Conservation (phyloP, 53 echinoderm and acorn worm genomes). For the Echinarachnius parma region DNA sequence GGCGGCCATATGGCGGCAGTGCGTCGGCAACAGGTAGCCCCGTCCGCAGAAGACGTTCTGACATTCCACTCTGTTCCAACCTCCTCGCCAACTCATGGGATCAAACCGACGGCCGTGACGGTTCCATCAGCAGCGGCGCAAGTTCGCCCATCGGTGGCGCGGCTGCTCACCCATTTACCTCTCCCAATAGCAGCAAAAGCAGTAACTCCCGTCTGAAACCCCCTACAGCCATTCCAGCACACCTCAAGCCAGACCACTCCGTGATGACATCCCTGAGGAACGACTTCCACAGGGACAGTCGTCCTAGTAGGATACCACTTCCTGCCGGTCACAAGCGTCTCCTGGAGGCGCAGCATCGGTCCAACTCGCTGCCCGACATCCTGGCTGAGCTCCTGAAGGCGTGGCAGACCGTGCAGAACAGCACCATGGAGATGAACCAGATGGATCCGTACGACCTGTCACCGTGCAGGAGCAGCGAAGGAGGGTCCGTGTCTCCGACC, state of each 20-base stretch:
- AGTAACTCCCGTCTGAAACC: slow-evolving; percentile 71
- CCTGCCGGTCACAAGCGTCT: slow-evolving; percentile 81
- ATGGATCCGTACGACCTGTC: slow-evolving; percentile 56
- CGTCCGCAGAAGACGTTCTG: slow-evolving; percentile 35
- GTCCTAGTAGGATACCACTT: slow-evolving; percentile 76
- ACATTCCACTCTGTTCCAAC: slow-evolving; percentile 30
- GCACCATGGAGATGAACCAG: slow-evolving; percentile 22
- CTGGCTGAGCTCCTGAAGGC: slow-evolving; percentile 70
- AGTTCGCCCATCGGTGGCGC: slow-evolving; percentile 62
- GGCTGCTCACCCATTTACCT: slow-evolving; percentile 53
- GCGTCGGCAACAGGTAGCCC: slow-evolving; percentile 24
- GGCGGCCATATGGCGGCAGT: slow-evolving; percentile 7
- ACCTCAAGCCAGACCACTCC: slow-evolving; percentile 67
- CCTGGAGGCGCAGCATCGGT: slow-evolving; percentile 37
- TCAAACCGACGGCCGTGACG: slow-evolving; percentile 1
- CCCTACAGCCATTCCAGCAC: slow-evolving; percentile 69
- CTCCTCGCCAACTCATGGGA: slow-evolving; percentile 28
- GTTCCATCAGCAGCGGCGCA: slow-evolving; percentile 41
- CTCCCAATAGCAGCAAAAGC: too few relatives aligned
- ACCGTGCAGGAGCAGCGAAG: slow-evolving; percentile 59
- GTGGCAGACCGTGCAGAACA: slow-evolving; percentile 59
- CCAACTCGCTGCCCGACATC: slow-evolving; percentile 60
- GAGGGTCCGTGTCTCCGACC: slow-evolving; percentile 86
- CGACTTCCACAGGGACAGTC: slow-evolving; percentile 19
- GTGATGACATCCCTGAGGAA: slow-evolving; percentile 68